Evolutionary conservation across 2,797 vertebrate genomes (phyloP).

Genomic region (Melanotaenia nigrans): DNA sequence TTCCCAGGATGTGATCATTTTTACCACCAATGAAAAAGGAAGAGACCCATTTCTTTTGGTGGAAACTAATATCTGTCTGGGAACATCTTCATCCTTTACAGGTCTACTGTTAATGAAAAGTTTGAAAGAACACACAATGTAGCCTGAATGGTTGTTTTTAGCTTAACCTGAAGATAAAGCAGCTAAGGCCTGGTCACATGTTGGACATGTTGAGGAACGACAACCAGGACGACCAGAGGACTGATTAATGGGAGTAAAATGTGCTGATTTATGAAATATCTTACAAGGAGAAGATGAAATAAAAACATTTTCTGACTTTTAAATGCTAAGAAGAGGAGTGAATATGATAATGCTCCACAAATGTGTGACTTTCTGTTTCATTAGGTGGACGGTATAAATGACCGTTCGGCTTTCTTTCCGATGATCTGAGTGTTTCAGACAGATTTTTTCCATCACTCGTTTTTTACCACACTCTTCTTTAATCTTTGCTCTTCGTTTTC

Average conservation of each 20-base stretch:
- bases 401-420: too few relatives aligned
- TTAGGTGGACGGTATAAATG: too few relatives aligned
- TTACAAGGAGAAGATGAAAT: too few relatives aligned
- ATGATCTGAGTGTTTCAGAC: too few relatives aligned
- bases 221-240: not conserved
- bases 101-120: not conserved
- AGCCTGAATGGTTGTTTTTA: not conserved
- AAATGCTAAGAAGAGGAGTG: too few relatives aligned
- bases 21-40: not conserved
- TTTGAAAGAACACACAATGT: not conserved
- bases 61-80: too few relatives aligned
- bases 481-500: too few relatives aligned
- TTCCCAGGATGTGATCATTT: conserved; percentile 2
- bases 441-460: not conserved
- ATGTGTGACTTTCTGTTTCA: too few relatives aligned
- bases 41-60: not conserved
- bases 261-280: too few relatives aligned
- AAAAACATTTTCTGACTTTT: too few relatives aligned
- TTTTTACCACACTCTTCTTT: not conserved
- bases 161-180: not conserved
- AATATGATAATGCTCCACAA: too few relatives aligned
- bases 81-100: not conserved
- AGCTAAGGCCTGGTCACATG: not conserved
- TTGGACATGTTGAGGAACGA: not conserved
- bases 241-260: not conserved